These are phyloP conservation scores for Noctua fimbriata DNA, from an alignment of 2,888 invertebrate species.

Conservation along the genomic window DNA sequence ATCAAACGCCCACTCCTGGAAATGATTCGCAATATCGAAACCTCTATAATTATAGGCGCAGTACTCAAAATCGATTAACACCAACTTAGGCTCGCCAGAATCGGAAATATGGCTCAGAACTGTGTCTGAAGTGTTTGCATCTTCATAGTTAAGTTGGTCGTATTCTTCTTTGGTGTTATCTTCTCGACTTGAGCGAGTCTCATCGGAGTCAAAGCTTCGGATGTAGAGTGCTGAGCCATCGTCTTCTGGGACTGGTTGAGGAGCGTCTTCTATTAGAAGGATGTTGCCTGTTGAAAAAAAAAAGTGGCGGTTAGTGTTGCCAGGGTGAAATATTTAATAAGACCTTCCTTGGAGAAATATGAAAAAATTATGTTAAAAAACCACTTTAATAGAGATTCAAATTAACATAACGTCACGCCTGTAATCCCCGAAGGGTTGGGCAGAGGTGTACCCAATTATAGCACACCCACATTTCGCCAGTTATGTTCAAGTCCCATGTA, in stretches of 20 bases:
- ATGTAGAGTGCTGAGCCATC: conserved; percentile 72
- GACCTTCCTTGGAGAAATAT: neutral
- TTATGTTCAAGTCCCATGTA: too few species aligned
- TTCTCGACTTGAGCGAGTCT: neutral
- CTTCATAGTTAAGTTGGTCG: conserved; percentile 70
- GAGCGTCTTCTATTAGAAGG: conserved; percentile 84
- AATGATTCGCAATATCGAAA: conserved; percentile 98
- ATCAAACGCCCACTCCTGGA: conserved; percentile 97
- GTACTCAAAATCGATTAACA: conserved; percentile 98
- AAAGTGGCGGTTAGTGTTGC: conserved; percentile 1
- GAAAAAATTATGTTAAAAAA: too few species aligned
- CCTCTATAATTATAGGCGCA: conserved; percentile 97
- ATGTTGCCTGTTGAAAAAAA: conserved; percentile 87
- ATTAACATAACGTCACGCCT: too few species aligned
- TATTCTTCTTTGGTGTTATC: conserved; percentile 58
- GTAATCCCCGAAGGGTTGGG: too few species aligned
- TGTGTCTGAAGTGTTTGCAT: conserved; percentile 83
- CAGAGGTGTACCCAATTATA: too few species aligned
- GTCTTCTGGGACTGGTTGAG: conserved; percentile 67
- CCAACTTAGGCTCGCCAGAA: conserved; percentile 91
- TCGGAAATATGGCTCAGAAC: conserved; percentile 77
- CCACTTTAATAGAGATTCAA: too few species aligned
- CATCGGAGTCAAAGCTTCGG: conserved; percentile 65
- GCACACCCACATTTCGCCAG: too few species aligned
- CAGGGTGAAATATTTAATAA: neutral